A percentile compares a stretch with the other conserved stretches of the same genome.
These are phyloP conservation scores for Lepidonotus clava DNA, from an alignment of 2,888 invertebrate species.

Conservation along the genomic window DNA sequence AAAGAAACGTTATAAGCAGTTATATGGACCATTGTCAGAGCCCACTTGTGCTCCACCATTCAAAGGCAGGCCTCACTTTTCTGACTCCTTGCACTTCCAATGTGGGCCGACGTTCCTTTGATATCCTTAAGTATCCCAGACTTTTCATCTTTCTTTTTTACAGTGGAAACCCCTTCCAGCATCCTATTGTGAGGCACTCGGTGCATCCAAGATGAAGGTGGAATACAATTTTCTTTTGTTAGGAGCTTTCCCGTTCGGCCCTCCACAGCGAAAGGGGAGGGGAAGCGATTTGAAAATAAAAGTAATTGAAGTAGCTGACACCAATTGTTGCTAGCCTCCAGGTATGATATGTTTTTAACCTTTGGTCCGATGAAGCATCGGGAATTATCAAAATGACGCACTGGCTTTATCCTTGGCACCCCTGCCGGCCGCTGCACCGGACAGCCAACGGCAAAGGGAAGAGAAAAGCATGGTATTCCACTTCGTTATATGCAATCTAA, in stretches of 20 bases:
- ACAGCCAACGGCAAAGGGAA: background rate
- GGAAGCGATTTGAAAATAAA: slow-evolving; percentile 26
- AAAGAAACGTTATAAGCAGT: too few species aligned
- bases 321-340: slow-evolving; percentile 42
- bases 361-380: slow-evolving; percentile 43
- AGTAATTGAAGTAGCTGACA: slow-evolving; percentile 52
- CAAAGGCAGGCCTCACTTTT: too few species aligned
- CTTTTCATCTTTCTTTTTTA: slow-evolving; percentile 22
- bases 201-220: slow-evolving; percentile 22
- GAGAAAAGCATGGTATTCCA: slow-evolving; percentile 24
- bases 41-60: too few species aligned
- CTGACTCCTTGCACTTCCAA: slow-evolving; percentile 33
- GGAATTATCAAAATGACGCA: slow-evolving; percentile 47
- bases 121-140: slow-evolving; percentile 23
- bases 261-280: background rate
- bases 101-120: background rate
- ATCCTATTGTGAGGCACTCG: background rate
- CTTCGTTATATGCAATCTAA: slow-evolving; percentile 47
- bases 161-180: background rate
- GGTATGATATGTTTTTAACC: slow-evolving; percentile 53
- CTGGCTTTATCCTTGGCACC: slow-evolving; percentile 1
- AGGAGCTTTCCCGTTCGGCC: background rate
- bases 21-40: too few species aligned
- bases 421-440: background rate
- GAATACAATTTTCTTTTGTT: slow-evolving; percentile 21